Conservation (phyloP, 2,797 vertebrate species). For the Cetoscarus ocellatus region DNA sequence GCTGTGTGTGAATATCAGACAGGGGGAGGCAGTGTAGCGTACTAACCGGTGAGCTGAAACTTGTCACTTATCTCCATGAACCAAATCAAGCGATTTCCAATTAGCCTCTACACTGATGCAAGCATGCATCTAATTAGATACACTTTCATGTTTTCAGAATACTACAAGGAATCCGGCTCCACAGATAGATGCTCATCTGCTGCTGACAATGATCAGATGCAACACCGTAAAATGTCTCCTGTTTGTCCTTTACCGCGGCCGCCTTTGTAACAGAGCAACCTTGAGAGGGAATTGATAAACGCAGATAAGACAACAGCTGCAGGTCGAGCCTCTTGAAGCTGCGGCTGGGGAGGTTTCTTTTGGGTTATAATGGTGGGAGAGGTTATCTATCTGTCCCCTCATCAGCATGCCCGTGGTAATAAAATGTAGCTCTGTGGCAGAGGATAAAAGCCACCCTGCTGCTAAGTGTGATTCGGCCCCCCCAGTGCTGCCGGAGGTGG, state of each 20-base stretch:
- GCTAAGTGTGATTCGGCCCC: conserved; percentile 40
- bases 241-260: conserved; percentile 15
- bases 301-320: conserved; percentile 21
- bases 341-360: conserved; percentile 21
- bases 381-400: conserved; percentile 39
- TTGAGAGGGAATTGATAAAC: conserved; percentile 29
- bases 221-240: conserved; percentile 38
- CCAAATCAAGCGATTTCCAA: conserved; percentile 59
- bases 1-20: conserved; percentile 42
- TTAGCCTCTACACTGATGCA: conserved; percentile 66
- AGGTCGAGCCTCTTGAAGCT: conserved; percentile 14
- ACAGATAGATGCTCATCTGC: conserved; percentile 56
- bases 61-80: conserved; percentile 58
- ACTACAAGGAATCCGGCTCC: conserved; percentile 50
- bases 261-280: conserved; percentile 21
- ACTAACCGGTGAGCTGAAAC: conserved; percentile 49
- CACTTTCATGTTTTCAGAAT: conserved; percentile 57
- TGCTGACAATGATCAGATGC: conserved; percentile 50
- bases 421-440: conserved; percentile 61
- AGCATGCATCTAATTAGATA: conserved; percentile 63
- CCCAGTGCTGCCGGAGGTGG: conserved; percentile 35
- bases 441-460: conserved; percentile 59
- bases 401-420: conserved; percentile 54
- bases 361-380: conserved; percentile 13
- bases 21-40: conserved; percentile 31